These are phyloP conservation scores for Rhynchotus rufescens DNA, from an alignment of 2,797 vertebrate genomes.

Conservation along the genomic window DNA sequence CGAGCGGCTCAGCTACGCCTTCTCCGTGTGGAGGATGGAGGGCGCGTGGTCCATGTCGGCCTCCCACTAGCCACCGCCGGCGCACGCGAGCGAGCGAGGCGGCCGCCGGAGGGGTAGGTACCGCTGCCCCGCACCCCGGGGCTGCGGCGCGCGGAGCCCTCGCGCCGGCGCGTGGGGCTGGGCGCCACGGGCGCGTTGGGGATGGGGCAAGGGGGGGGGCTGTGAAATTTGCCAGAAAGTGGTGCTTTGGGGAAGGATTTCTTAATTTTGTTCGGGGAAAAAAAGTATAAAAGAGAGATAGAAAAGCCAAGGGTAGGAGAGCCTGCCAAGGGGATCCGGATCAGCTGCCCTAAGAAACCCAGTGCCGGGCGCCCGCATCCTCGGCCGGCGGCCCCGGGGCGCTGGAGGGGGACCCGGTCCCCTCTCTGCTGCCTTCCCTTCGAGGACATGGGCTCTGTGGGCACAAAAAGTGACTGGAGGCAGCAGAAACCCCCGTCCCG, in stretches of 20 bases:
- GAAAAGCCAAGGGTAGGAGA: neutral
- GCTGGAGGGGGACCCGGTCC: rapidly evolving
- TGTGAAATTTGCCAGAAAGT: neutral
- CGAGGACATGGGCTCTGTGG: too few relatives aligned
- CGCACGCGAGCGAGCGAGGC: neutral
- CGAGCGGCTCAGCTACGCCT: conserved; percentile 97
- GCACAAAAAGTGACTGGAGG: conserved; percentile 8
- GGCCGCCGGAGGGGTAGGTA: conserved; percentile 64
- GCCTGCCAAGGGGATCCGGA: neutral
- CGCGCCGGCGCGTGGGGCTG: neutral
- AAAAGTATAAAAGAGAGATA: neutral
- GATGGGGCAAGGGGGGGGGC: neutral
- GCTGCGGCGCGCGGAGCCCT: too few relatives aligned
- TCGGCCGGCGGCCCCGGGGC: rapidly evolving
- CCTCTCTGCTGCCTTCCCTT: neutral
- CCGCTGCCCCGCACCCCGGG: neutral
- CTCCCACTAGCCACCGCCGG: conserved; percentile 88
- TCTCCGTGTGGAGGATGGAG: conserved; percentile 99
- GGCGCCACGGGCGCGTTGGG: too few relatives aligned
- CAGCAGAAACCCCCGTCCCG: neutral
- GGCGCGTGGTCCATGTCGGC: conserved; percentile 99
- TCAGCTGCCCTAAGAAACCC: neutral
- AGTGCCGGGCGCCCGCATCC: rapidly evolving
- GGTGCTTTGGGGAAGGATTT: neutral
- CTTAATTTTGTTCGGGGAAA: too few relatives aligned